Conservation (phyloP, 2,113 vertebrate species). For the Vimba vimba region DNA sequence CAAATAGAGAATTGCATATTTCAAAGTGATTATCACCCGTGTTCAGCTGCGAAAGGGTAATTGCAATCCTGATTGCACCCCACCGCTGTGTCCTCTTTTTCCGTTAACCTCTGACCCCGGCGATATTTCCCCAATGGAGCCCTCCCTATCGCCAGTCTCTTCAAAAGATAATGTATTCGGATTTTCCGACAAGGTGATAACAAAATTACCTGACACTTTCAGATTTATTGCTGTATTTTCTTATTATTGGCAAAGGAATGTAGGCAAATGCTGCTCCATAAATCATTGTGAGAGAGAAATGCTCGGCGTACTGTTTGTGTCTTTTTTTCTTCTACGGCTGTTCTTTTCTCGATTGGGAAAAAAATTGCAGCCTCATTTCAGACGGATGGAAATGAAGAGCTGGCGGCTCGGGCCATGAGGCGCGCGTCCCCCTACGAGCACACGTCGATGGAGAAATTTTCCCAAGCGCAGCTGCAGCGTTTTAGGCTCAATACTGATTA, state of each 20-base stretch:
- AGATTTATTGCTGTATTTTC: constrained; percentile 84
- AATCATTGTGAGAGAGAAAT: constrained; percentile 75
- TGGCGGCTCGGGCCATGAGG: constrained; percentile 26
- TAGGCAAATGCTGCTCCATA: constrained; percentile 77
- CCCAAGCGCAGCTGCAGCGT: constrained; percentile 45
- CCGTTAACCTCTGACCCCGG: constrained; percentile 48
- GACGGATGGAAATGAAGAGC: constrained; percentile 55
- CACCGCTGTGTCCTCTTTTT: constrained; percentile 39
- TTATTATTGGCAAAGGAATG: constrained; percentile 80
- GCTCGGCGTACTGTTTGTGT: constrained; percentile 64
- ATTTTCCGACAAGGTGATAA: constrained; percentile 80
- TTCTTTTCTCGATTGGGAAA: constrained; percentile 57
- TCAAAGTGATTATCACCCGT: constrained; percentile 46
- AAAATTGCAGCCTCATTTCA: constrained; percentile 62
- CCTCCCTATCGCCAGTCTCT: constrained; percentile 48
- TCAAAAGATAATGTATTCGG: constrained; percentile 74
- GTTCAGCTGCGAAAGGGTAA: constrained; percentile 52
- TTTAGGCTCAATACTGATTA: constrained; percentile 59
- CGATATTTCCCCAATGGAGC: constrained; percentile 43
- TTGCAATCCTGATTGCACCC: constrained; percentile 57
- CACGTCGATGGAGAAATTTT: constrained; percentile 53
- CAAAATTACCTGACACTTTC: constrained; percentile 81
- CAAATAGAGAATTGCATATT: constrained; percentile 52
- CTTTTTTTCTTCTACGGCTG: constrained; percentile 10
- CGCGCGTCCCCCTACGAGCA: background rate